These are phyloP conservation scores for Prinia subflava DNA, from an alignment of 2,113 vertebrate species.

Conservation along the genomic window DNA sequence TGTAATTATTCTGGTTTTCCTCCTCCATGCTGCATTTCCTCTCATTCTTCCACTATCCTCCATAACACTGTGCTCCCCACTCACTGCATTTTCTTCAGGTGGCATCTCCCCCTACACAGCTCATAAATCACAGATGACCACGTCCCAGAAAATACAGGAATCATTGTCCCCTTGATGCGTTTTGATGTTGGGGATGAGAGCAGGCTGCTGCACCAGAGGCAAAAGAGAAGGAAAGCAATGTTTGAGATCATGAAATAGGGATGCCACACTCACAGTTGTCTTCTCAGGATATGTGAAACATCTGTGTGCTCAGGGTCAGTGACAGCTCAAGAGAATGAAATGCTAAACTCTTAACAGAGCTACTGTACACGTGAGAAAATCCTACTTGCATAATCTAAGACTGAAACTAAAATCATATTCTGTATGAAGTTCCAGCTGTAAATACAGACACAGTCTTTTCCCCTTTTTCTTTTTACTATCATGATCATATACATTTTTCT, in stretches of 20 bases:
- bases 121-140: background rate
- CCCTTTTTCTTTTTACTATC: background rate
- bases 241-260: background rate
- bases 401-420: background rate
- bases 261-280: background rate
- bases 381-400: background rate
- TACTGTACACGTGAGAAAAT: background rate
- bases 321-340: background rate
- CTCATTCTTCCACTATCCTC: background rate
- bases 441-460: background rate
- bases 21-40: background rate
- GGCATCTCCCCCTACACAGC: background rate
- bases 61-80: fast-evolving
- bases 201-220: background rate
- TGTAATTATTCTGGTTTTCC: background rate
- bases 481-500: background rate
- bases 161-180: background rate
- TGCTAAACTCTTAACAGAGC: background rate
- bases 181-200: background rate
- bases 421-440: background rate
- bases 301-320: too few species aligned
- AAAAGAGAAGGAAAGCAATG: background rate
- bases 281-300: background rate
- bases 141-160: background rate
- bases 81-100: background rate